Conservation (phyloP, 2,888 invertebrate genomes). For the Xylophagus ater region DNA sequence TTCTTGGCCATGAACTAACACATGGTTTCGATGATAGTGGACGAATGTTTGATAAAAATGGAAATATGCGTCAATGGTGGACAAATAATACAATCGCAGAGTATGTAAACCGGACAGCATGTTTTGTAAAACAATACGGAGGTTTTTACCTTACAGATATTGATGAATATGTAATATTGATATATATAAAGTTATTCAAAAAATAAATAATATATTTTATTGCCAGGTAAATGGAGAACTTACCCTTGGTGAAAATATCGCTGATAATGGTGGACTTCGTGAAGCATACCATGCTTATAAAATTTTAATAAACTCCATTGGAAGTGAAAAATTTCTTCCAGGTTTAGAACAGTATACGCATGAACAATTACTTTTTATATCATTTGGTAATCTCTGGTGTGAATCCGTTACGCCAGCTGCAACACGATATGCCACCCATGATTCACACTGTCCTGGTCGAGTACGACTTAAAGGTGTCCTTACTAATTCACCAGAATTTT, state of each 20-base stretch:
- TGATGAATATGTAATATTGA: slow-evolving; percentile 44
- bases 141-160: slow-evolving; percentile 53
- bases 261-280: slow-evolving; percentile 70
- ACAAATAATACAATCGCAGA: slow-evolving; percentile 60
- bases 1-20: slow-evolving; percentile 64
- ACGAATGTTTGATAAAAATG: slow-evolving; percentile 71
- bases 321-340: slow-evolving; percentile 54
- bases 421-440: slow-evolving; percentile 51
- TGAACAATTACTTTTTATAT: slow-evolving; percentile 69
- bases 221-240: slow-evolving; percentile 60
- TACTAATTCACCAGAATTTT: slow-evolving; percentile 62
- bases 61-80: slow-evolving; percentile 88
- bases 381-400: slow-evolving; percentile 81
- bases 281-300: slow-evolving; percentile 61
- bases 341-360: slow-evolving; percentile 60
- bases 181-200: slow-evolving; percentile 2
- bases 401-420: slow-evolving; percentile 57
- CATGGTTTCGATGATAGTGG: slow-evolving; percentile 48
- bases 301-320: slow-evolving; percentile 45
- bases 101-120: slow-evolving; percentile 65
- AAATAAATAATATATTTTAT: slow-evolving; percentile 5
- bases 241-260: slow-evolving; percentile 72
- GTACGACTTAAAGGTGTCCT: slow-evolving; percentile 58
- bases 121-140: slow-evolving; percentile 78
- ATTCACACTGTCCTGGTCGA: slow-evolving; percentile 63